A percentile compares a stretch with the other conserved stretches of the same genome.
Conservation (phyloP, 2,888 invertebrate genomes). For the Boloria euphrosyne region DNA sequence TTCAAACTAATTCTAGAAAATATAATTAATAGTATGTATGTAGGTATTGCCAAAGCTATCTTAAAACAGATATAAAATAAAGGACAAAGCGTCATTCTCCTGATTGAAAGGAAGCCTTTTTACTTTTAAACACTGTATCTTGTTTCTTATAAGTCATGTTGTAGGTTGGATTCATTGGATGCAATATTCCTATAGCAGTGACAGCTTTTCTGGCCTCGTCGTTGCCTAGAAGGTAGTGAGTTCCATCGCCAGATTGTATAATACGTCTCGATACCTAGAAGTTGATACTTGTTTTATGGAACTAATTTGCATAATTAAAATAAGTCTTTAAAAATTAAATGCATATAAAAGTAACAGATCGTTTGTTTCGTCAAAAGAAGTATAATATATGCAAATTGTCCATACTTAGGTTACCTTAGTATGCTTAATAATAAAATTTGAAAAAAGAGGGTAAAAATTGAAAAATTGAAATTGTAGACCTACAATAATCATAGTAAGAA, state of each 20-base stretch:
- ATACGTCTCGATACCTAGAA: constrained; percentile 80
- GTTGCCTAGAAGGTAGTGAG: constrained; percentile 77
- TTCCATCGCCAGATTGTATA: constrained; percentile 85
- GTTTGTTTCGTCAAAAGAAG: too few species aligned
- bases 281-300: too few species aligned
- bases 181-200: constrained; percentile 59
- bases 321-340: too few species aligned
- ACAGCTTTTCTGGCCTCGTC: constrained; percentile 59
- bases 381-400: too few species aligned
- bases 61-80: constrained; percentile 34
- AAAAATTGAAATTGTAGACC: too few species aligned
- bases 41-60: constrained; percentile 12
- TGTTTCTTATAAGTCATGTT: constrained; percentile 57
- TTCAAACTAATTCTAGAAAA: too few species aligned
- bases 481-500: too few species aligned
- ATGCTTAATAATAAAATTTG: too few species aligned
- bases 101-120: constrained; percentile 65
- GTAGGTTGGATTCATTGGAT: constrained; percentile 71
- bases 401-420: too few species aligned
- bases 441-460: too few species aligned
- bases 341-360: too few species aligned
- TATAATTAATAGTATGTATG: not conserved
- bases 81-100: constrained; percentile 57
- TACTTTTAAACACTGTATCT: constrained; percentile 52
- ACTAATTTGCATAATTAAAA: too few species aligned